phyloP scores from a whole-genome alignment of 2,113 vertebrate genomes.

The Cettia cetti region DNA sequence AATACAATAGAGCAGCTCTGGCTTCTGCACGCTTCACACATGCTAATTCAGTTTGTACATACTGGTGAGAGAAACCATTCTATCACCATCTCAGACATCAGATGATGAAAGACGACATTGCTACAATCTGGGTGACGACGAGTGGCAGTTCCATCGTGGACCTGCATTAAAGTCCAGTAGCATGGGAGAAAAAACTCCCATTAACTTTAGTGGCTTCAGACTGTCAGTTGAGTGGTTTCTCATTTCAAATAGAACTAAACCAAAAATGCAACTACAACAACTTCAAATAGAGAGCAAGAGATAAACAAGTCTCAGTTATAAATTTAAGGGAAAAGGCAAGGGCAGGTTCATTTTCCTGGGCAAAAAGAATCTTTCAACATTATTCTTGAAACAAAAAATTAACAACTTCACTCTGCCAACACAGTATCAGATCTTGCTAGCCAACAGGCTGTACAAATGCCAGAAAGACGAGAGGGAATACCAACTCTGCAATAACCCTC shows the following conservation, averaged over 20 bases:
- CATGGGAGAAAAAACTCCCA: background rate
- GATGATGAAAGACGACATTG: background rate
- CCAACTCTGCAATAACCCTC: background rate
- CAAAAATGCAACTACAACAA: background rate
- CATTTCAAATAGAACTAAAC: background rate
- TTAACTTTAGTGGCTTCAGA: background rate
- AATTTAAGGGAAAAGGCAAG: background rate
- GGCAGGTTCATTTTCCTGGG: background rate
- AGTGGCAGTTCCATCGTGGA: background rate
- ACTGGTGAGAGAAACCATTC: background rate
- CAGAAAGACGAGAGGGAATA: background rate
- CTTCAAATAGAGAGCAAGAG: background rate
- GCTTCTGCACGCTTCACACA: background rate
- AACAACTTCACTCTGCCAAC: background rate
- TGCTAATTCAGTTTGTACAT: background rate
- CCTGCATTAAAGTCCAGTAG: background rate
- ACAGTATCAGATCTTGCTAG: background rate
- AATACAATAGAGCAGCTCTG: background rate
- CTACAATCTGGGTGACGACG: background rate
- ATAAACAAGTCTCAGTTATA: background rate
- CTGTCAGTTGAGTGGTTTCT: background rate
- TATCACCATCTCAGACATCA: background rate
- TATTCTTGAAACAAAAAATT: background rate
- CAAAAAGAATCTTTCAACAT: background rate
- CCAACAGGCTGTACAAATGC: background rate